Base-by-base conservation (phyloP, 2,888 invertebrate genomes). In the Epistrophe eligans region DNA sequence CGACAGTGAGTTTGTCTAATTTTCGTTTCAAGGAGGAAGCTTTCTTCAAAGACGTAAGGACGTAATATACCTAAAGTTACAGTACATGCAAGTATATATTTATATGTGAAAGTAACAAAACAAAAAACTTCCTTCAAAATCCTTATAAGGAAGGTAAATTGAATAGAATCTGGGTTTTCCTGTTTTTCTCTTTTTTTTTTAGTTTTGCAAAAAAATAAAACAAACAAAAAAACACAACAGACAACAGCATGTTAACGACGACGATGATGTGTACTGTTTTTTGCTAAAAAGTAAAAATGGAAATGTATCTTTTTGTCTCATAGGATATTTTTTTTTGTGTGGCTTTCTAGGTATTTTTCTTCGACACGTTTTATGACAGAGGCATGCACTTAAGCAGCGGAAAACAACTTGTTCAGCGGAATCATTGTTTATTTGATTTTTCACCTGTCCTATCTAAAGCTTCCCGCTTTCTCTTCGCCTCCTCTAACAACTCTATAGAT, bases 351-450 rank as follows among this genome's bases (percentile, higher is more conserved):
- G 70, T 73, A 32, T 67, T 66, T 73, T 73, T 72, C 71, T 79
- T 76, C 60, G 76, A 67, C 87, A 87, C 87, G 87, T 87, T 87
- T 87, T 87, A 87, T 87, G 87, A 87, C 79, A 87, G 79, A 72
- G 79, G 74, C 87, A 87, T 87, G 87, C 87, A 87, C 87, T 87
- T 83, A 87, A 79, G 87, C n/a, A 83, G 45, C 79, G 87, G 60
- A 87, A 87, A 87, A 87, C 87, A 87, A 87, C 79, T 83, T 87
- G 87, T 87, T 83, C 79, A 82, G 67, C 66, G 76, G 71, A 83
- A 76, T 87, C 87, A 87, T 82, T 85, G 85, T 83, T 82, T 79
- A 64, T 82, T 83, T 83, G 79, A 79, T 79, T 87, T 83, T 60
- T 43, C 57, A 40, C 62, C 38, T 50, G 19, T 43, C 43, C 45